phyloP scores from a whole-genome alignment of 2,888 invertebrate species.

The Ectemnius lituratus region DNA sequence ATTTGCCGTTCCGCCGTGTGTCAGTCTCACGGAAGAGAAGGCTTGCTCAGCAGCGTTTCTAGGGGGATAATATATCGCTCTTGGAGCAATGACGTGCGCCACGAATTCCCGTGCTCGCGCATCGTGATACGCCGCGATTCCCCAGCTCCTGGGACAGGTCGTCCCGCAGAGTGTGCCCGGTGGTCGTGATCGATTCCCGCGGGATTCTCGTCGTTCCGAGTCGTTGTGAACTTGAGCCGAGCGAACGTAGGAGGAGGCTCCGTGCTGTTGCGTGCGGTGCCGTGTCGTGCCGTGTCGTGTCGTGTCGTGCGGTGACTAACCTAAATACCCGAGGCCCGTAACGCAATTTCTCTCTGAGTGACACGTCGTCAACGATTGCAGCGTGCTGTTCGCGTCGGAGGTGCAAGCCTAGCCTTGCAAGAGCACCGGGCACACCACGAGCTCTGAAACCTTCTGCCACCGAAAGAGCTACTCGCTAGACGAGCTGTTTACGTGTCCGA shows the following conservation, averaged over 20 bases:
- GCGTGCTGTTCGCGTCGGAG: slow-evolving; percentile 39
- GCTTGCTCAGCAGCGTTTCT: slow-evolving; percentile 65
- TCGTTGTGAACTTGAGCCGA: slow-evolving; percentile 28
- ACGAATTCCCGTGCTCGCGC: slow-evolving; percentile 62
- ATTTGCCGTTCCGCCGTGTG: slow-evolving; percentile 58
- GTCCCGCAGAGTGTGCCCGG: slow-evolving; percentile 24
- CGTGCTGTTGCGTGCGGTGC: slow-evolving; percentile 12
- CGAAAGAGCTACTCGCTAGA: background rate
- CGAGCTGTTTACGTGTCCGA: slow-evolving; percentile 28
- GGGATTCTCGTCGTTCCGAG: slow-evolving; percentile 19
- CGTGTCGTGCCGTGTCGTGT: no score
- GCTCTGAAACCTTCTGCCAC: background rate
- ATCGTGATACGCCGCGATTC: slow-evolving; percentile 61
- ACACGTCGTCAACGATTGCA: slow-evolving; percentile 60
- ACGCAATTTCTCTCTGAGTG: slow-evolving; percentile 55
- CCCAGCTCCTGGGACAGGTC: slow-evolving; percentile 7
- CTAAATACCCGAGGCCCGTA: slow-evolving; percentile 63
- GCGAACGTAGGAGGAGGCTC: slow-evolving; percentile 38
- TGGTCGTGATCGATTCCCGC: slow-evolving; percentile 24
- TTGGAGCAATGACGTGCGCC: slow-evolving; percentile 66
- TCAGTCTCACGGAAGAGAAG: slow-evolving; percentile 68
- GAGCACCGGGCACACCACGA: background rate
- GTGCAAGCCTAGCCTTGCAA: slow-evolving; percentile 10
- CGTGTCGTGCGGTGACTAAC: slow-evolving; percentile 42
- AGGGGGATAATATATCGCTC: slow-evolving; percentile 40